Evolutionary conservation across 2,888 invertebrate genomes (phyloP), one percentile per base, ranked within the genome.

Genomic region (Cryptops parisi): DNA sequence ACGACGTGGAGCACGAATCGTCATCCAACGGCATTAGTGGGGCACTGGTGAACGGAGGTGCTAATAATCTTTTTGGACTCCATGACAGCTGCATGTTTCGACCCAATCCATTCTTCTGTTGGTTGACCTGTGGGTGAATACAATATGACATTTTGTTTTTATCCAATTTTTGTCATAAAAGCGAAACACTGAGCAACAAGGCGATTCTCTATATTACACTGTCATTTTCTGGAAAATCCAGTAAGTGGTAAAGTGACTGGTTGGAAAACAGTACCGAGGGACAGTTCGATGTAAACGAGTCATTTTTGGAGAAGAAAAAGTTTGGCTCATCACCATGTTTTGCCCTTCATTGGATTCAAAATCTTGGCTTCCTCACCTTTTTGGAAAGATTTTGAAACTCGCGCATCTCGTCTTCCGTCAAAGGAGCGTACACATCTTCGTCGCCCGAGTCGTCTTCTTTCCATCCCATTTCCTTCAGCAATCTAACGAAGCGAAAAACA

Each of bases 381-480:
- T 57, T 57, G 22, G 55, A 45, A 26, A 59, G 52, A 45, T 55
- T 58, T 40, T 65, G 61, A 57, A 70, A 67, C 58, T 68, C 67
- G 45, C 64, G 64, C 58, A 65, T 62, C 49, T 69, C 68, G 58
- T 68, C 70, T 56, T 68, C 69, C 1, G 70, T 70, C 23, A 70
- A 64, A 41, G 64, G 67, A 54, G 68, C 68, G 45, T 64, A 63
- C 25, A 65, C 65, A 43, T 63, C 67, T 47, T 67, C 64, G 55
- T 68, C 68, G n/a, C 62, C 61, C 2, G 56, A 59, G 17, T 55
- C 58, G 48, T 61, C 61, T 59, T 67, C 68, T 54, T 65, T 67
- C 70, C 68, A 70, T n/a, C 69, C 70, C 68, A 70, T 68, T 59
- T 67, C 67, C 45, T 65, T 61, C 46, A 70, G 58, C 48, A 69